A percentile compares a stretch with the other conserved stretches of the same genome.
Conservation (phyloP, 1,140 invertebrate species). For the Rhagoletis pomonella region DNA sequence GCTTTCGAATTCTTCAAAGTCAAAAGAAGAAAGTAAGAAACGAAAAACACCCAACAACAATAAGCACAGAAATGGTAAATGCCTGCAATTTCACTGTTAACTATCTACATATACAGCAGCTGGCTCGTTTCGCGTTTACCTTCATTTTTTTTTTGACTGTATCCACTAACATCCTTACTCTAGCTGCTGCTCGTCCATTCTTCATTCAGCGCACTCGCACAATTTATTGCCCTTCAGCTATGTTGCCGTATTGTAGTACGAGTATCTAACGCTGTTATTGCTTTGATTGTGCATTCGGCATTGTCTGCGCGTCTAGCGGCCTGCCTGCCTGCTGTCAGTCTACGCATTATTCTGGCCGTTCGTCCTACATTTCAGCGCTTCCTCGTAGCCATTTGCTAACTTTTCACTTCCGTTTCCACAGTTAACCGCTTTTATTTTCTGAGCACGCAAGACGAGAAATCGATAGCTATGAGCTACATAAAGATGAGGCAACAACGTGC, state of each 20-base stretch:
- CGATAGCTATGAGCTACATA: constrained; percentile 4
- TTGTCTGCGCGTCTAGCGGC: neutral
- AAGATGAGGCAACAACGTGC: neutral
- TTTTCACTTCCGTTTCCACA: constrained; percentile 43
- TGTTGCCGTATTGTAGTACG: neutral
- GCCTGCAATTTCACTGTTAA: neutral
- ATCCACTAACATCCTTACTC: too few species aligned
- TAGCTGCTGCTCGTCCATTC: neutral
- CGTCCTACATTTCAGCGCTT: constrained; percentile 9
- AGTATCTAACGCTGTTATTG: neutral
- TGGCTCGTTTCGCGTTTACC: too few species aligned
- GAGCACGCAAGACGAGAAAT: constrained; percentile 22
- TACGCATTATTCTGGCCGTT: neutral
- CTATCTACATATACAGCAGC: neutral
- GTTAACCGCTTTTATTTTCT: neutral
- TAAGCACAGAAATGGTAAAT: neutral
- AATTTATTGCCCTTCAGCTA: neutral
- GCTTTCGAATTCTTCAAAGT: too few species aligned
- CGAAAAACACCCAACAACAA: neutral
- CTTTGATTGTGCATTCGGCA: neutral
- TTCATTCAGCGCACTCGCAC: neutral
- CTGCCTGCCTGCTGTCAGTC: neutral
- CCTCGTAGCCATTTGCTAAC: constrained; percentile 16
- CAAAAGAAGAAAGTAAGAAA: too few species aligned
- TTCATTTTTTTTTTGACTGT: neutral